Conservation (phyloP, 2,888 invertebrate genomes). For the Pachliopta kotzebuea region DNA sequence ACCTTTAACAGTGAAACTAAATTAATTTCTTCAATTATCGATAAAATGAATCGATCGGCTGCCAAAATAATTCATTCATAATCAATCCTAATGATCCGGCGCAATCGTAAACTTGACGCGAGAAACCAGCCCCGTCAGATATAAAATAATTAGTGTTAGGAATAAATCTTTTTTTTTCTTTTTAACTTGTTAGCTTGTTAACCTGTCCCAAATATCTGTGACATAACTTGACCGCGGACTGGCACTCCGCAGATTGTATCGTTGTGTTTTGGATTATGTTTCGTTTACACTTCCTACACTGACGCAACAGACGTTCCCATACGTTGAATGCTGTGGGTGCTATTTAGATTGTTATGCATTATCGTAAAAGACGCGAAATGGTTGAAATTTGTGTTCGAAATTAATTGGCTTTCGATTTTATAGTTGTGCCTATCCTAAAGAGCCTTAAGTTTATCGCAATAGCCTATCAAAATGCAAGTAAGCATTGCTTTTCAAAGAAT, state of each 20-base stretch:
- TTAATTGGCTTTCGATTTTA: background rate
- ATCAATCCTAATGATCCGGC: conserved; percentile 29
- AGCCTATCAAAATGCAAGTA: background rate
- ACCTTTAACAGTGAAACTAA: conserved; percentile 1
- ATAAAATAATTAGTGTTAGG: conserved; percentile 37
- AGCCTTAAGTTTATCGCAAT: too few species aligned
- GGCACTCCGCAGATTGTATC: conserved; percentile 38
- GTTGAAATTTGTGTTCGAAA: background rate
- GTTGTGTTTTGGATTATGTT: conserved; percentile 48
- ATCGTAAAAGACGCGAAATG: background rate
- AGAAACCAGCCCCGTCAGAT: conserved; percentile 21
- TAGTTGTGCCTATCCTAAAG: background rate
- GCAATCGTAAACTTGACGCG: conserved; percentile 21
- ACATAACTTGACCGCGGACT: conserved; percentile 38
- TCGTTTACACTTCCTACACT: conserved; percentile 63
- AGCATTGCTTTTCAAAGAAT: background rate
- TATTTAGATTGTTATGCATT: background rate
- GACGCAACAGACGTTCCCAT: conserved; percentile 56
- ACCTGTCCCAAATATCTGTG: conserved; percentile 36
- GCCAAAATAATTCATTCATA: conserved; percentile 36
- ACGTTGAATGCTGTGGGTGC: conserved; percentile 35
- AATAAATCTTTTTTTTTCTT: too few species aligned
- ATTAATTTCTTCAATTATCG: conserved; percentile 15
- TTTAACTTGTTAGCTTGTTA: conserved; percentile 21
- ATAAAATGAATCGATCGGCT: conserved; percentile 29